phyloP scores from a whole-genome alignment of 2,113 vertebrate genomes.

The Lamprotornis superbus region DNA sequence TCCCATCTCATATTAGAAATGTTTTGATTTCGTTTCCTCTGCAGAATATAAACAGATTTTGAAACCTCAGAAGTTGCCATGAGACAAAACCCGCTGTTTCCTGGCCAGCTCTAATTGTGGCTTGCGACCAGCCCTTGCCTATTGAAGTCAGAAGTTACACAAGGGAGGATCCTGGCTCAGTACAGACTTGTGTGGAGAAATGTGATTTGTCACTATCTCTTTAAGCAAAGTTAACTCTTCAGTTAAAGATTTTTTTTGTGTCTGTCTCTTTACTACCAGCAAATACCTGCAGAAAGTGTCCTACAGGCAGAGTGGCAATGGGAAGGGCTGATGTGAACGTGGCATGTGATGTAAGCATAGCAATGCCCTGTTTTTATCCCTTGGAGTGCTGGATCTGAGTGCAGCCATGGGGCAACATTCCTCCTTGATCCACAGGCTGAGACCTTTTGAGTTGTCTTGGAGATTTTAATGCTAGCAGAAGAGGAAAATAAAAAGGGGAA shows the following conservation, averaged over 20 bases:
- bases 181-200: neutral
- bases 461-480: neutral
- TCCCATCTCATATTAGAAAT: neutral
- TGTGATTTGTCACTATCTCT: neutral
- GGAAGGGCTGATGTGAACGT: neutral
- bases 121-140: neutral
- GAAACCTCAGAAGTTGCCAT: slow-evolving; percentile 43
- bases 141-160: slow-evolving; percentile 15
- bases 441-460: neutral
- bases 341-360: fast-evolving
- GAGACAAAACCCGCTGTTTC: slow-evolving; percentile 15
- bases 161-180: neutral
- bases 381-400: neutral
- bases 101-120: neutral
- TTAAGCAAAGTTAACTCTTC: neutral
- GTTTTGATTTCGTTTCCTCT: slow-evolving; percentile 47
- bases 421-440: neutral
- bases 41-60: slow-evolving; percentile 45
- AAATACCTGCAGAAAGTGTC: neutral
- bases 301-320: fast-evolving
- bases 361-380: neutral
- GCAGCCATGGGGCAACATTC: neutral
- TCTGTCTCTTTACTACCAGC: neutral
- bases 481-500: too few species aligned
- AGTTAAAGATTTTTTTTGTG: neutral